Conservation (phyloP, 2,797 vertebrate genomes). For the Sus cebifrons region DNA sequence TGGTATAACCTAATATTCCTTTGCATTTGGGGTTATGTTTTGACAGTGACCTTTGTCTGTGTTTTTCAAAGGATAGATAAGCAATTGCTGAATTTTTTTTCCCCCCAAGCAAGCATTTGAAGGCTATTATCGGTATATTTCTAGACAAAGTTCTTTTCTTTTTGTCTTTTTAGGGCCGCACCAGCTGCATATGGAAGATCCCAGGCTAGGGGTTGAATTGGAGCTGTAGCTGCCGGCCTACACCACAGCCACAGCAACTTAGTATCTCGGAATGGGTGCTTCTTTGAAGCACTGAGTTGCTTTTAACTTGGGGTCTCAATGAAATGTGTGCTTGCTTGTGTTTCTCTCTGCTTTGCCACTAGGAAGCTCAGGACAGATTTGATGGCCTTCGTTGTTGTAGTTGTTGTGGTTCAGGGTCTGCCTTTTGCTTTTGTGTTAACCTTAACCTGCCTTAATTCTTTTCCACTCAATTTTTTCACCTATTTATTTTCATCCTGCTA, state of each 20-base stretch:
- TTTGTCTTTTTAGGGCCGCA: neutral
- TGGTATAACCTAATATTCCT: conserved; percentile 35
- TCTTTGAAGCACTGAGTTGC: neutral
- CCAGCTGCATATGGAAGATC: no score
- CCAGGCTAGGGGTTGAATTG: no score
- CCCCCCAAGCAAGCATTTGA: neutral
- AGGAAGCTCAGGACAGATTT: neutral
- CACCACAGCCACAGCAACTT: no score
- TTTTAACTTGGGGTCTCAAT: neutral
- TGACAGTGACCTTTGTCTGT: conserved; percentile 45
- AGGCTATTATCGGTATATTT: conserved; percentile 4
- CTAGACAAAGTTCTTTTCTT: neutral
- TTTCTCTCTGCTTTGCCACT: neutral
- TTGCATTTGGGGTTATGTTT: conserved; percentile 55
- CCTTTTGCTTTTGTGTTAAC: neutral
- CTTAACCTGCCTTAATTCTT: neutral
- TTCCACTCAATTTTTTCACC: neutral
- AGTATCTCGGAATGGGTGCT: neutral
- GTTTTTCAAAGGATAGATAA: conserved; percentile 44
- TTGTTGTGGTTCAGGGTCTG: neutral
- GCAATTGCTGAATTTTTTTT: neutral
- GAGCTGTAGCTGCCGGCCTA: no score
- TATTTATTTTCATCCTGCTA: neutral
- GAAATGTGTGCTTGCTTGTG: neutral
- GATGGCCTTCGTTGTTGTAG: neutral